Conservation (phyloP, 2,888 invertebrate species). For the Panzeria rudis region DNA sequence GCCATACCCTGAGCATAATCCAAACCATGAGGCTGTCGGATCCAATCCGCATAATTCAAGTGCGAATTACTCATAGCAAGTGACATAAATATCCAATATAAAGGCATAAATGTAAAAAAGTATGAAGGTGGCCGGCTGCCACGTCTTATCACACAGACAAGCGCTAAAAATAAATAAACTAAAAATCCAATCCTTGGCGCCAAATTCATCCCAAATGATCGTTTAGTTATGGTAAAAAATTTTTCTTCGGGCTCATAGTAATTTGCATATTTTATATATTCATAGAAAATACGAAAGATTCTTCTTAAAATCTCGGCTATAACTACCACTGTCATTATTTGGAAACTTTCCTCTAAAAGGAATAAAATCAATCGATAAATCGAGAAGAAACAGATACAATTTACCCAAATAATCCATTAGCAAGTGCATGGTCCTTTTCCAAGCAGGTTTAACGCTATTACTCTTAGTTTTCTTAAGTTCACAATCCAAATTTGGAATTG, state of each 20-base stretch:
- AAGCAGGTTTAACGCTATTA: not conserved
- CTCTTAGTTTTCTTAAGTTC: not conserved
- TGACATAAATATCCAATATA: slow-evolving; percentile 75
- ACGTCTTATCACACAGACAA: slow-evolving; percentile 60
- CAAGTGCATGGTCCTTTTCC: slow-evolving; percentile 5
- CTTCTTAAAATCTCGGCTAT: slow-evolving; percentile 76
- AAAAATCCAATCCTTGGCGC: slow-evolving; percentile 54
- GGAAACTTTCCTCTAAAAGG: slow-evolving; percentile 73
- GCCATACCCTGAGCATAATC: slow-evolving; percentile 81
- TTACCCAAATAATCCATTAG: slow-evolving; percentile 46
- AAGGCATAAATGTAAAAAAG: slow-evolving; percentile 73
- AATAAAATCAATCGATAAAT: not conserved
- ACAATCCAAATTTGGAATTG: not conserved
- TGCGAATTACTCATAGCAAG: slow-evolving; percentile 72
- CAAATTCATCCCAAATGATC: slow-evolving; percentile 69
- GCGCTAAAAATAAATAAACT: slow-evolving; percentile 49
- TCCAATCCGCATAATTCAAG: slow-evolving; percentile 76
- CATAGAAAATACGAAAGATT: slow-evolving; percentile 57
- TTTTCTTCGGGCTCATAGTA: slow-evolving; percentile 75
- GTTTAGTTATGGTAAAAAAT: slow-evolving; percentile 71
- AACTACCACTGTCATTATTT: slow-evolving; percentile 64
- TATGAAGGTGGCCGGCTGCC: slow-evolving; percentile 54
- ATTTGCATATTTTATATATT: slow-evolving; percentile 70
- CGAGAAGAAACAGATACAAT: not conserved
- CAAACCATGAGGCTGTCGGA: slow-evolving; percentile 78